Evolutionary conservation across 2,888 invertebrate species (phyloP).

Genomic region (Gymnosoma rotundatum): DNA sequence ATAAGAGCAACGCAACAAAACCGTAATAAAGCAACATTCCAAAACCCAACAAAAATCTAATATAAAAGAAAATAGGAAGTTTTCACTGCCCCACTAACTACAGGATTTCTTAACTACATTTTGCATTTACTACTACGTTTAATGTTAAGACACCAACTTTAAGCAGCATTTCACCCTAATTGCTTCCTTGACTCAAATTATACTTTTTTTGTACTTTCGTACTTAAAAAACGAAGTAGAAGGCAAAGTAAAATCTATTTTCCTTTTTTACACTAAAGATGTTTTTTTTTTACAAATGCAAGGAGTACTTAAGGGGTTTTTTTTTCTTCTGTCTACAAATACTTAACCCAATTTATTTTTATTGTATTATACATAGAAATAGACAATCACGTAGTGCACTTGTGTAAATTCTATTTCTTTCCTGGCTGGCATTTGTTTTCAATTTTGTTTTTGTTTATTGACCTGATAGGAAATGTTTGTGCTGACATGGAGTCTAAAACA

Average conservation of each 20-base stretch:
- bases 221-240: not conserved
- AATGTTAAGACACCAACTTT: conserved; percentile 14
- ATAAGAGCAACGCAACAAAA: not conserved
- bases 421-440: conserved; percentile 17
- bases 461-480: conserved; percentile 26
- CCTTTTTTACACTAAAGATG: conserved; percentile 10
- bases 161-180: conserved; percentile 24
- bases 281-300: conserved; percentile 13
- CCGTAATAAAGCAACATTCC: no score
- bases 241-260: conserved; percentile 14
- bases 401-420: not conserved
- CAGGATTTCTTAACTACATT: no score
- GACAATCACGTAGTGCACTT: conserved; percentile 5
- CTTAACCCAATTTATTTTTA: conserved; percentile 60
- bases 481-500: no score
- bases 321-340: conserved; percentile 15
- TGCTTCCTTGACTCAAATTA: conserved; percentile 50
- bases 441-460: not conserved
- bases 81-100: no score
- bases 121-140: no score
- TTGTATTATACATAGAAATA: conserved; percentile 15
- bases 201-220: conserved; percentile 2
- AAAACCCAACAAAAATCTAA: no score
- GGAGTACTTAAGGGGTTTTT: conserved; percentile 4
- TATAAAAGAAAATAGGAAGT: no score